A percentile compares a stretch with the other conserved stretches of the same genome.
Evolutionary conservation across 2,797 vertebrate genomes (phyloP).

Genomic region (Rhinogobio ventralis): DNA sequence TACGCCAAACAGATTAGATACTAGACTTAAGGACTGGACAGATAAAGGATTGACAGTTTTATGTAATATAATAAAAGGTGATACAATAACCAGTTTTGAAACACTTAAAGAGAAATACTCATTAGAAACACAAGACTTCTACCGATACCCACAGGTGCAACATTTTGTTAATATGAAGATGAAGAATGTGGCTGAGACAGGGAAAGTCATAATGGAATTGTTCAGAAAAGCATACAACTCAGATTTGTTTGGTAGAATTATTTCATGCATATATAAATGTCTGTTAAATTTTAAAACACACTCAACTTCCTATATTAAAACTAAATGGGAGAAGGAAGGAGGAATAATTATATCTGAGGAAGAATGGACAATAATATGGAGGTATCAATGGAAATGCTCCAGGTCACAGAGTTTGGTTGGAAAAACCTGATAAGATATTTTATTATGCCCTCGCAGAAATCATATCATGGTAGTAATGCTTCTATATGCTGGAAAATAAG

Average conservation of each 20-base stretch:
- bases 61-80: too few relatives aligned
- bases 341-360: constrained; percentile 8
- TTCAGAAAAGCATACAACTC: constrained; percentile 31
- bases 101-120: too few relatives aligned
- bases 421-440: constrained; percentile 37
- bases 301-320: constrained; percentile 27
- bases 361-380: constrained; percentile 26
- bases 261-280: background rate
- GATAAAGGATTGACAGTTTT: too few relatives aligned
- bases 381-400: constrained; percentile 29
- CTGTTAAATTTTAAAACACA: constrained; percentile 30
- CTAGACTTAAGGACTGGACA: too few relatives aligned
- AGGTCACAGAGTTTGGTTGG: constrained; percentile 1
- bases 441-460: constrained; percentile 42
- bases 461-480: background rate
- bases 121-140: too few relatives aligned
- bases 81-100: too few relatives aligned
- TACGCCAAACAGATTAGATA: too few relatives aligned
- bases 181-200: background rate
- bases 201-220: background rate
- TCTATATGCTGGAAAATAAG: constrained; percentile 26
- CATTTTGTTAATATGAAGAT: constrained; percentile 19
- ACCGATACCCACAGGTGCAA: background rate
- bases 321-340: constrained; percentile 26
- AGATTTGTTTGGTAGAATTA: background rate